phyloP scores from a whole-genome alignment of 2,797 vertebrate genomes.

The Malurus splendens region DNA sequence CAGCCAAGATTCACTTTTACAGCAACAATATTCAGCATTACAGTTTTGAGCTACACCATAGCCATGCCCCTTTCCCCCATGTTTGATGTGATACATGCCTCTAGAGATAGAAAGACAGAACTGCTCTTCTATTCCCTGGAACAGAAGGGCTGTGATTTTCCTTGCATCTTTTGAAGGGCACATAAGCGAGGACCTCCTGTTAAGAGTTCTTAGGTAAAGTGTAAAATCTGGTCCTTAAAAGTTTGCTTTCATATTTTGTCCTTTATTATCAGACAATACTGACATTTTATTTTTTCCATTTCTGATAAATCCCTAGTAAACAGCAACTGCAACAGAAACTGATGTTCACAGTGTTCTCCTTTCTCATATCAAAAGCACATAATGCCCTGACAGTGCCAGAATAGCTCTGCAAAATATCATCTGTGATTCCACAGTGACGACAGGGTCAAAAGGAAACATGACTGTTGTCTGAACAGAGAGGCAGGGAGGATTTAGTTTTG shows the following conservation, averaged over 20 bases:
- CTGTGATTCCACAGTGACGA: fast-evolving
- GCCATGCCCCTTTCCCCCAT: not conserved
- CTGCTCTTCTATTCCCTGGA: not conserved
- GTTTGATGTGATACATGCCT: not conserved
- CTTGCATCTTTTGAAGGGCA: not conserved
- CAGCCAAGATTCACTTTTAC: not conserved
- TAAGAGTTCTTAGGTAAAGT: not conserved
- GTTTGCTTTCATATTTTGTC: not conserved
- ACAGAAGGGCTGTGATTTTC: not conserved
- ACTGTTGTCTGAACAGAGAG: not conserved
- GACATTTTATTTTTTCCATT: not conserved
- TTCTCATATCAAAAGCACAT: not conserved
- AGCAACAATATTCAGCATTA: not conserved
- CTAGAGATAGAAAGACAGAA: not conserved
- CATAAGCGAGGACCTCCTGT: not conserved
- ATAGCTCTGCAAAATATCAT: not conserved
- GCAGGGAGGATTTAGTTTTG: not conserved
- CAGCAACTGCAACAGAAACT: not conserved
- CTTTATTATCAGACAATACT: not conserved
- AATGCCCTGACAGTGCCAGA: not conserved
- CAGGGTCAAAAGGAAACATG: not conserved
- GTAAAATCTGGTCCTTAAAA: not conserved
- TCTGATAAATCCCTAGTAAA: not conserved
- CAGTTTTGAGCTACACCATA: not conserved
- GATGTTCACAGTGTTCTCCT: not conserved